These are phyloP conservation scores for Hafferia zeledoni DNA, from an alignment of 2,797 vertebrate genomes.

Conservation along the genomic window DNA sequence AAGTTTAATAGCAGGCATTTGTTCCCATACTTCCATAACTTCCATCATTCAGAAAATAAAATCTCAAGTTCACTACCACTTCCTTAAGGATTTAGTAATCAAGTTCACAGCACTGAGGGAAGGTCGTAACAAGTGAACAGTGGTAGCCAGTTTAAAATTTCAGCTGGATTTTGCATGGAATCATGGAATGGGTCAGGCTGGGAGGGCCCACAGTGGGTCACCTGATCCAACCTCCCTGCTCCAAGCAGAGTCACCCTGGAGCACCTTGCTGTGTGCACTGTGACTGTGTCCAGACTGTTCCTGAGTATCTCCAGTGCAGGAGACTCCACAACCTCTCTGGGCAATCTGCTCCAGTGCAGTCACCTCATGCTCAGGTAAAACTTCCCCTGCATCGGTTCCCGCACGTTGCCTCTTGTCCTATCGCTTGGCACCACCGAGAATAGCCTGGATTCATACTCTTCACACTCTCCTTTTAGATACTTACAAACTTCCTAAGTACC, in stretches of 20 bases:
- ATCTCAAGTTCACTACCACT: not conserved
- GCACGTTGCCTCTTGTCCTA: not conserved
- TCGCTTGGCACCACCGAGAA: not conserved
- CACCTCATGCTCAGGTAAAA: not conserved
- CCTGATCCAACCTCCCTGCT: not conserved
- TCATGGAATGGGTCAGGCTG: not conserved
- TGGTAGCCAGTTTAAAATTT: not conserved
- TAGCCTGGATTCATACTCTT: not conserved
- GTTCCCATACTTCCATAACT: not conserved
- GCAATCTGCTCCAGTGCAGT: not conserved
- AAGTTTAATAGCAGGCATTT: not conserved
- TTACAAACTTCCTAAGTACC: not conserved
- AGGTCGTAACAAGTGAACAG: not conserved
- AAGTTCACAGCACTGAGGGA: not conserved
- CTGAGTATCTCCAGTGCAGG: not conserved
- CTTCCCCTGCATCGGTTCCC: not conserved
- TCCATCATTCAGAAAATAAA: not conserved
- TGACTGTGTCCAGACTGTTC: not conserved
- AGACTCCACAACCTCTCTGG: not conserved
- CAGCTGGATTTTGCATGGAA: not conserved
- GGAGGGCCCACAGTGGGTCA: not conserved
- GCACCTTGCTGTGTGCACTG: not conserved
- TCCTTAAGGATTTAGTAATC: not conserved
- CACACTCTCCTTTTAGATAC: not conserved
- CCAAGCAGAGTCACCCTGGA: not conserved